Evolutionary conservation across 2,113 vertebrate species (phyloP).

Genomic region (Hyperoodon ampullatus): DNA sequence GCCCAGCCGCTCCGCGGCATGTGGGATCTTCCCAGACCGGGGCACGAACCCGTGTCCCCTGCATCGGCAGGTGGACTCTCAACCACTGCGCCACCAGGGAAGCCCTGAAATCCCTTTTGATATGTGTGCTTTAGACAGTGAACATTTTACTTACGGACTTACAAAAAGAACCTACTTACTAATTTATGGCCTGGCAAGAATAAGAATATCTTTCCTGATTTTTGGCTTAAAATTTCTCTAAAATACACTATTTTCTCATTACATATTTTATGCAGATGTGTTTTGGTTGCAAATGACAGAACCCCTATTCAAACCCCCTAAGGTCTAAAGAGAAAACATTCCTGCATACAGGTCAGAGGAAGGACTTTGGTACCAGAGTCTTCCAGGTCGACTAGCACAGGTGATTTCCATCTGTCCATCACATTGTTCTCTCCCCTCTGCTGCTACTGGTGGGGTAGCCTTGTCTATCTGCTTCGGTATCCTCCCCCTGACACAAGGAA

Average conservation of each 20-base stretch:
- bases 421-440: not conserved
- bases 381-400: not conserved
- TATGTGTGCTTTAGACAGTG: not conserved
- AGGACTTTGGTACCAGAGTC: too few relatives aligned
- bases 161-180: not conserved
- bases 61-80: too few relatives aligned
- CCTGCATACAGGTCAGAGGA: not conserved
- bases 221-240: not conserved
- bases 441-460: not conserved
- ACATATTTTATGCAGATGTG: not conserved
- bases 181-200: not conserved
- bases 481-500: not conserved
- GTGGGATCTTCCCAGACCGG: too few relatives aligned
- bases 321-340: not conserved
- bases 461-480: not conserved
- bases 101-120: not conserved
- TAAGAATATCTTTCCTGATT: not conserved
- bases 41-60: too few relatives aligned
- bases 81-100: too few relatives aligned
- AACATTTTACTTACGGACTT: slow-evolving; percentile 7
- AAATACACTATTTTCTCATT: not conserved
- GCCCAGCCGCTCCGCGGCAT: too few relatives aligned
- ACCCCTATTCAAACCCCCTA: not conserved
- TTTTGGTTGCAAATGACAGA: slow-evolving; percentile 33
- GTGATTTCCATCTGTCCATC: not conserved